Evolutionary conservation across 2,113 vertebrate genomes (phyloP), one percentile per base, ranked within the genome.

Genomic region (Falco punctatus): DNA sequence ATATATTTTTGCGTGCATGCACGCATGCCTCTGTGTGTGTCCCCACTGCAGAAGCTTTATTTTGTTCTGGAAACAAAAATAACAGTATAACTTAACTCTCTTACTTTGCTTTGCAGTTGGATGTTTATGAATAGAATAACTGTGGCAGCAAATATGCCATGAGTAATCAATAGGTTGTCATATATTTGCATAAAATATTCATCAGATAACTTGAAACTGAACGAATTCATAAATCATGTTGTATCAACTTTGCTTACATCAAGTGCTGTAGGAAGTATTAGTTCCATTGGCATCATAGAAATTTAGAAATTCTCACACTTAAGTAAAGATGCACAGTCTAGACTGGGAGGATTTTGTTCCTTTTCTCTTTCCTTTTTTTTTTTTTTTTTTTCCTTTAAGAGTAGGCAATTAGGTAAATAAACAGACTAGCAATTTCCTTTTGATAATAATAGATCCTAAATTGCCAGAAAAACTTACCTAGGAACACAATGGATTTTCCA

Each of bases 141-240:
- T 82, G 52, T 13, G 5, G 70, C 70, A 94, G 91, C 83, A 96
- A 92, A 93, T 83, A 86, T 79, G 86, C 89, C 90, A 85, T 61
- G 26, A 84, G 33, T 77, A 96, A 87, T 94, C 88, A 84, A 94
- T 94, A 80, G 10, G 4, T 86, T 95, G 69, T 86, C 80, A 81
- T 72, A 64, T 61, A 93, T 86, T 92, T 89, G 38, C 75, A 81
- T 94, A 94, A 95, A 96, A 92, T 95, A 93, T 96, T 96, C 57
- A 87, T 75, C 65, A 75, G 77, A 40, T 79, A 78, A 59, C 80
- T 86, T 9, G 2, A 86, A 86, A 87, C 30, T 52, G 55, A 95
- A 61, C 49, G 89, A 94, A 95, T 69, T 88, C 61, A 64, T 88
- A 73, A 77, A 83, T 23, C 15, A 4, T 35, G 70, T 59, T 81